Evolutionary conservation across 1,140 invertebrate genomes (phyloP).

Genomic region (Pissodes strobi): DNA sequence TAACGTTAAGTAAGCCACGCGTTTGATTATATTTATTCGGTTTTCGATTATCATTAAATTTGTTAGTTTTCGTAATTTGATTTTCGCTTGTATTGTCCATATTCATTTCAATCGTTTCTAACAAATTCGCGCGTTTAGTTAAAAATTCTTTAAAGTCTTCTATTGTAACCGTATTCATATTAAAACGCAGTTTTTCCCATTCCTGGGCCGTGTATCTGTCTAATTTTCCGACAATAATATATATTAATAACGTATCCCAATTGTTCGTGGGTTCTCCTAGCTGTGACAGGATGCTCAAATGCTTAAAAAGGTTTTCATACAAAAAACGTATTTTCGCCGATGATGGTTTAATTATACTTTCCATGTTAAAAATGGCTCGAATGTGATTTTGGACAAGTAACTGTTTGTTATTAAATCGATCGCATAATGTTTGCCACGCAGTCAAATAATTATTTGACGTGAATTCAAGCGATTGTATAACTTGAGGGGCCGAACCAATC

Average conservation of each 20-base stretch:
- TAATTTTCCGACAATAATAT: not conserved
- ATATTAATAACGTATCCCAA: too few relatives aligned
- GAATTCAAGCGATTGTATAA: conserved; percentile 44
- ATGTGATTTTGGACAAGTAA: conserved; percentile 34
- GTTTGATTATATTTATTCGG: not conserved
- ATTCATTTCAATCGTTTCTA: conserved; percentile 2
- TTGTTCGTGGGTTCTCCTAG: too few relatives aligned
- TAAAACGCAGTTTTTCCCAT: not conserved
- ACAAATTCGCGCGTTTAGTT: not conserved
- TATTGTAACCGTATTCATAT: not conserved
- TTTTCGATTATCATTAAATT: not conserved
- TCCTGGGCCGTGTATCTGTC: not conserved
- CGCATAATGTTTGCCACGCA: conserved; percentile 46
- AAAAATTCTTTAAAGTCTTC: not conserved
- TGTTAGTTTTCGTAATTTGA: not conserved
- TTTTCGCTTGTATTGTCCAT: not conserved
- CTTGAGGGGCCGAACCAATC: conserved; percentile 37
- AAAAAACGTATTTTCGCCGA: not conserved
- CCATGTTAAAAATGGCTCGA: conserved; percentile 12
- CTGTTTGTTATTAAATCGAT: conserved; percentile 46
- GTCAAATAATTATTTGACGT: conserved; percentile 41
- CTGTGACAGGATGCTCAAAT: not conserved
- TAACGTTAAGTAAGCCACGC: not conserved
- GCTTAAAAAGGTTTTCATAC: not conserved
- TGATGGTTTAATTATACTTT: not conserved